Percentiles rank a stretch among this genome's conserved stretches.
These are phyloP conservation scores for Tachina fera DNA, from an alignment of 2,888 invertebrate genomes.

Conservation along the genomic window DNA sequence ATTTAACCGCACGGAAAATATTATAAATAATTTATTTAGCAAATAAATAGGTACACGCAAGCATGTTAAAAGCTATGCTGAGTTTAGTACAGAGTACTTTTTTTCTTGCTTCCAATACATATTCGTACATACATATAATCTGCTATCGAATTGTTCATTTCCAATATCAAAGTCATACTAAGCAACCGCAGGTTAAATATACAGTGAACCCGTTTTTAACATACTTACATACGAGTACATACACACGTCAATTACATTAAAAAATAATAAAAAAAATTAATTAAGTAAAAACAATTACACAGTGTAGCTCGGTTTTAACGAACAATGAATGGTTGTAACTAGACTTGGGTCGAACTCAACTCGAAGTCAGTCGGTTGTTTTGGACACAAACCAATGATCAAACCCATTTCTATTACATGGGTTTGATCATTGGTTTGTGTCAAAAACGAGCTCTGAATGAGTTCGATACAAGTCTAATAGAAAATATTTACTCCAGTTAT, in stretches of 20 bases:
- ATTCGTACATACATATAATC: neutral
- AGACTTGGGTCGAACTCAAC: no score
- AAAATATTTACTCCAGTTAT: no score
- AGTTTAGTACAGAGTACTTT: conserved; percentile 10
- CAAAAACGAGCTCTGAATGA: no score
- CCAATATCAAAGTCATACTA: neutral
- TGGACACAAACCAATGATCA: no score
- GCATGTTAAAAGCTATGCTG: conserved; percentile 55
- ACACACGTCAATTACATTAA: neutral
- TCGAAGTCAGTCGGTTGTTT: no score
- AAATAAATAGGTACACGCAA: conserved; percentile 20
- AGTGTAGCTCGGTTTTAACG: no score
- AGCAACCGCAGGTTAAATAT: conserved; percentile 31
- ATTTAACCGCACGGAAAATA: no score
- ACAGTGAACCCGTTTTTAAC: neutral
- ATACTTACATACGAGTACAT: neutral
- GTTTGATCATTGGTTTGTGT: no score
- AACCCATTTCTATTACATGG: no score
- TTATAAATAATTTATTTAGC: conserved; percentile 57
- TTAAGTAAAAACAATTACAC: neutral
- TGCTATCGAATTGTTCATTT: conserved; percentile 36
- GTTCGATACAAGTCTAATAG: no score
- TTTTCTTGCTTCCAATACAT: neutral
- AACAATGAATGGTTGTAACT: no score
- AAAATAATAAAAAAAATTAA: conserved; percentile 1